Base-by-base conservation (phyloP, 53 echinoderm and acorn worm genomes). In the Glandiceps talaboti region DNA sequence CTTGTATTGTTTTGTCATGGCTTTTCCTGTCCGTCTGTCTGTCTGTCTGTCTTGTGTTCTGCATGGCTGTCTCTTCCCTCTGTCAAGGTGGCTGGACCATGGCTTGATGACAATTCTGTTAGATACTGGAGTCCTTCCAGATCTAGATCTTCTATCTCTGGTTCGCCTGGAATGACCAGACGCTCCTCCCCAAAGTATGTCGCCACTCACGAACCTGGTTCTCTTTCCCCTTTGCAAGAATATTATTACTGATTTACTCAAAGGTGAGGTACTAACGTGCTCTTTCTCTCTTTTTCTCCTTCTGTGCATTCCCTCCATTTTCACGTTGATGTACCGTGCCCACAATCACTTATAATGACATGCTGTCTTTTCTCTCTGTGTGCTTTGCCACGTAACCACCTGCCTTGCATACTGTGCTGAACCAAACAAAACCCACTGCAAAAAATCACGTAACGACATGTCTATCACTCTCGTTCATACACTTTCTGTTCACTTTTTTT, bases 231-330 rank as follows among this genome's bases (percentile, higher is more conserved):
- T 45, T 45, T 45, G 64, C 64, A 45, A 45, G 64, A 45, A 20
- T 20, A 45, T 20, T 45, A 45, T 45, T 45, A 45, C 64, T 45
- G 64, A 45, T 6, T 45, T 45, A 45, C 1, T 20, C 29, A 27
- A 76, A 72, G 83, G 33, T 77, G 76, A 82, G 79, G 74, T 76
- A 73, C 28, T 81, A 77, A 80, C 80, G 14, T 82, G 26, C 82
- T 74, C 33, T 75, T 33, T 26, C 75, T 79, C 33, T 29, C 75
- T 30, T 74, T 87, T 29, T 26, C 32, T 6, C 64, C 74, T 28
- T 25, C 79, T 27, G 73, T 78, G 14, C 85, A 77, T 26, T 77
- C 29, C 25, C 77, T 78, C 28, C 74, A 79, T 27, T n/a, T n/a
- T n/a, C n/a, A n/a, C n/a, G n/a, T n/a, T n/a, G n/a, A n/a, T n/a